A percentile compares a stretch with the other conserved stretches of the same genome.
phyloP scores from a whole-genome alignment of 2,797 vertebrate species.

The Leuciscus waleckii region DNA sequence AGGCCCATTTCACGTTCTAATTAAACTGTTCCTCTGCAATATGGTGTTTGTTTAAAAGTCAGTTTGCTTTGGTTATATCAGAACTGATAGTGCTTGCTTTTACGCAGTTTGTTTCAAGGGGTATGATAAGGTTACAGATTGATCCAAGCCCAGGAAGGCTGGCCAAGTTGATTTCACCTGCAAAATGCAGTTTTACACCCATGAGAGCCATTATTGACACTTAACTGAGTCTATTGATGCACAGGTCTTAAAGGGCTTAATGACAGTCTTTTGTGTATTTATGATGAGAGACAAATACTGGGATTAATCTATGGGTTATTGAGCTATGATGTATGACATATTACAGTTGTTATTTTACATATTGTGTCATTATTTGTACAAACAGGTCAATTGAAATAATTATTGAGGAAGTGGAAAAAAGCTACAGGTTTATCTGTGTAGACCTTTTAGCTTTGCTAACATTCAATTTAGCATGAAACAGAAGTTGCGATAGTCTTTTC shows the following conservation, averaged over 20 bases:
- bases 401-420: background rate
- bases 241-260: background rate
- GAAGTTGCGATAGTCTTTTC: background rate
- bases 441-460: background rate
- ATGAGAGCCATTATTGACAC: background rate
- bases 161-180: constrained; percentile 2
- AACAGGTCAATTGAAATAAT: background rate
- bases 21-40: background rate
- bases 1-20: background rate
- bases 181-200: constrained; percentile 5
- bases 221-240: background rate
- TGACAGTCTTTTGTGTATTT: background rate
- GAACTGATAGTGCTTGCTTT: constrained; percentile 25
- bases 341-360: background rate
- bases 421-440: background rate
- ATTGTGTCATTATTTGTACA: background rate
- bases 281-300: background rate
- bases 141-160: background rate
- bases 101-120: background rate
- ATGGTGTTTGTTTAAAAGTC: constrained; percentile 32
- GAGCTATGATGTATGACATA: background rate
- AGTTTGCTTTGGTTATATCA: constrained; percentile 14
- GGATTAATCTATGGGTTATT: background rate
- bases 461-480: background rate
- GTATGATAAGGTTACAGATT: constrained; percentile 13